These are phyloP conservation scores for Scomber scombrus DNA, from an alignment of 2,113 vertebrate species.

Conservation along the genomic window DNA sequence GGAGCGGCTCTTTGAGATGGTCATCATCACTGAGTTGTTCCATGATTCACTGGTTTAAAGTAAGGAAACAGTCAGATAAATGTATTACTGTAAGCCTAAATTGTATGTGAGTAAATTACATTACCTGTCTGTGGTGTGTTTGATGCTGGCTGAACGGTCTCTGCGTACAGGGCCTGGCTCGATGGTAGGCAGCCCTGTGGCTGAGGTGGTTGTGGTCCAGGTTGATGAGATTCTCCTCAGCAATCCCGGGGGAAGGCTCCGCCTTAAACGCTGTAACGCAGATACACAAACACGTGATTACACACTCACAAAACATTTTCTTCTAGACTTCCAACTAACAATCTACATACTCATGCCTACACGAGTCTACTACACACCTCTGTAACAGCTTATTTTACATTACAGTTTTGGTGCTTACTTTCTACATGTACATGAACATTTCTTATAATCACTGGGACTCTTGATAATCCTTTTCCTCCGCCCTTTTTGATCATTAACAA, in stretches of 20 bases:
- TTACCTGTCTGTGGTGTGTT: constrained; percentile 88
- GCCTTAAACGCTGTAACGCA: constrained; percentile 88
- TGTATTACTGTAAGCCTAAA: neutral
- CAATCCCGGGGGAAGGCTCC: constrained; percentile 91
- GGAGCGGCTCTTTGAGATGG: constrained; percentile 92
- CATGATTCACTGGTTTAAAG: constrained; percentile 84
- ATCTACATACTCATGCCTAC: too few relatives aligned
- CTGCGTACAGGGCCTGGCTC: constrained; percentile 92
- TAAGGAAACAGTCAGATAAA: constrained; percentile 15
- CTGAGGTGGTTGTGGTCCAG: constrained; percentile 97
- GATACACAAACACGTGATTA: neutral
- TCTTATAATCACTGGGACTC: too few relatives aligned
- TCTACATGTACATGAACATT: too few relatives aligned
- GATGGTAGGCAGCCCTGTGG: constrained; percentile 93
- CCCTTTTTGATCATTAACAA: too few relatives aligned
- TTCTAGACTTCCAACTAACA: too few relatives aligned
- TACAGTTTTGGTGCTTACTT: too few relatives aligned
- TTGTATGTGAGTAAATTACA: neutral
- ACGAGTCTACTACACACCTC: too few relatives aligned
- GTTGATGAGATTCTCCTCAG: constrained; percentile 93
- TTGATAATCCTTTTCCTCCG: too few relatives aligned
- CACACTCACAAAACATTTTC: neutral
- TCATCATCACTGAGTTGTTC: constrained; percentile 89
- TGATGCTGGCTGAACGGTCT: constrained; percentile 93
- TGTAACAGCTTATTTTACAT: too few relatives aligned